Base-by-base conservation (phyloP, 2,888 invertebrate genomes). In the Anthophora plumipes region DNA sequence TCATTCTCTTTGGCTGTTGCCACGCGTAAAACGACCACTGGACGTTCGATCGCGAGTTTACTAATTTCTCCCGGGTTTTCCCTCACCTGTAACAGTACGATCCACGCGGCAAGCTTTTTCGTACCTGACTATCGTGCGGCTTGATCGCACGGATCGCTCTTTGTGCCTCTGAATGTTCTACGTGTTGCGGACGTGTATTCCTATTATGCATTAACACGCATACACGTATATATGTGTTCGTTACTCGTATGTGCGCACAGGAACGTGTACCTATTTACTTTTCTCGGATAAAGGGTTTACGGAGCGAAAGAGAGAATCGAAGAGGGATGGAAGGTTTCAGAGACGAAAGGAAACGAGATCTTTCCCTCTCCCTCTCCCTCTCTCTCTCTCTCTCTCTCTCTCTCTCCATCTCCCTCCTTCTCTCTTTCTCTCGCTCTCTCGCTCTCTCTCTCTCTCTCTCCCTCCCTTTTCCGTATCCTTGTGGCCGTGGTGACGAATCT, bases 211-310 rank as follows among this genome's bases (percentile, higher is more conserved):
- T 66, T 31, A 11, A 50, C 20, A 14, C 50, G 50, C 54, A n/a
- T 39, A 48, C 17, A 63, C 20, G 8, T 5, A 20, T 11, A 20
- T 11, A 37, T 25, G 14, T 67, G 4, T 31, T 31, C 4, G 4
- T 57, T 20, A 46, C 59, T n/a, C 67, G 17, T 48, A 55, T 74
- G 77, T 61, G 59, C 74, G 74, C 55, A 68, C 77, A 68, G 61
- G 41, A 55, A 37, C 41, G 20, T 61, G 68, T 57, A 52, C 37
- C 41, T 39, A 17, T 57, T 67, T 66, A 54, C 41, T 59, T 54
- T 25, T 22, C 37, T 7, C 20, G 11, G 20, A 20, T 31, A 48
- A 9, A 37, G 48, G 11, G 39, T 17, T 12, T 22, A 50, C 14
- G 17, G 71, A n/a, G 55, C 25, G 37, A 41, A 41, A 17, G 20